Conservation (phyloP, 1,140 invertebrate species). For the Reticulitermes speratus region DNA sequence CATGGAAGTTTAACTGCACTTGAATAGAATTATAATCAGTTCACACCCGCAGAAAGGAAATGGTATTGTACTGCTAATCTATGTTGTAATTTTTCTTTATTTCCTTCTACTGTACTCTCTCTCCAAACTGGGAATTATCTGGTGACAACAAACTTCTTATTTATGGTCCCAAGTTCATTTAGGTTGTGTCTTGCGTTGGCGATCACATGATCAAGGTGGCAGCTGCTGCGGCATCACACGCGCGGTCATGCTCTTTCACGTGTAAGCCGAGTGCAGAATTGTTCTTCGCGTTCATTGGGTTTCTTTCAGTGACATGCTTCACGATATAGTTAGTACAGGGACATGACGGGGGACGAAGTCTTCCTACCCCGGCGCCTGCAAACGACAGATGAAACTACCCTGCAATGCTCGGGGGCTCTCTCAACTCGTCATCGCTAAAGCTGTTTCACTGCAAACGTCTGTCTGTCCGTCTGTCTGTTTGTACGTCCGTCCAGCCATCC, state of each 20-base stretch:
- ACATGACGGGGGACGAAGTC: background rate
- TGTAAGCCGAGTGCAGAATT: background rate
- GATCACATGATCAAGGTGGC: background rate
- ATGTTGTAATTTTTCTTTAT: too few relatives aligned
- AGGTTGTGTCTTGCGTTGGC: background rate
- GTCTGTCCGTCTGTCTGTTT: background rate
- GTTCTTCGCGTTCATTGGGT: background rate
- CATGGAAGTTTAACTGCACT: too few relatives aligned
- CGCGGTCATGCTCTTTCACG: background rate
- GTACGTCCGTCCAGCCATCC: background rate
- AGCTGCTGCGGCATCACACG: background rate
- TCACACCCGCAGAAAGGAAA: too few relatives aligned
- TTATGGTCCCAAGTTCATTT: background rate
- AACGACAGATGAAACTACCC: slow-evolving; percentile 17
- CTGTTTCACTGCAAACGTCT: slow-evolving; percentile 1
- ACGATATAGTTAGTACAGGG: background rate
- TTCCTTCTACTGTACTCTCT: too few relatives aligned
- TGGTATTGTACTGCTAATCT: too few relatives aligned
- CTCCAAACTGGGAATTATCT: too few relatives aligned
- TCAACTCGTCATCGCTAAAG: slow-evolving; percentile 17
- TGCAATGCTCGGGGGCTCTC: slow-evolving; percentile 11
- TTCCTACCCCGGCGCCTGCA: slow-evolving; percentile 11
- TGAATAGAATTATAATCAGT: too few relatives aligned
- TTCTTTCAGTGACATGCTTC: background rate
- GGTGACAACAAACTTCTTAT: too few relatives aligned